Percentiles rank a stretch among this genome's conserved stretches.
Evolutionary conservation across 2,797 vertebrate species (phyloP).

Genomic region (Phoeniculus purpureus): DNA sequence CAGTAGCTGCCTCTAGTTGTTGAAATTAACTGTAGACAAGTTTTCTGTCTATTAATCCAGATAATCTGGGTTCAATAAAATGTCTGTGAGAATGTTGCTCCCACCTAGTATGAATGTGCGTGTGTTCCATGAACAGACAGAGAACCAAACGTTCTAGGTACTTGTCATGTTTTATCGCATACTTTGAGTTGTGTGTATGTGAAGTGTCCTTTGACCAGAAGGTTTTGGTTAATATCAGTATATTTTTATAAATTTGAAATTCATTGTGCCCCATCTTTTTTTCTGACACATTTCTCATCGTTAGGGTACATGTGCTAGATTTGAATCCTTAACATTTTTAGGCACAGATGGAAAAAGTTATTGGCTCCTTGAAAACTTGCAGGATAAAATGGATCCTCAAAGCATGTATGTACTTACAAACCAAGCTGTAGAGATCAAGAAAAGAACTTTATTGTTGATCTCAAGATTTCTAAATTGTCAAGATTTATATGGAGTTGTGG

Average conservation of each 20-base stretch:
- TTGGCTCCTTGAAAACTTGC: conserved; percentile 75
- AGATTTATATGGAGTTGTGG: conserved; percentile 87
- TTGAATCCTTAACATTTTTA: conserved; percentile 78
- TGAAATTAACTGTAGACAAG: conserved; percentile 73
- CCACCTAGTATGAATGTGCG: conserved; percentile 34
- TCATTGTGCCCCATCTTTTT: conserved; percentile 74
- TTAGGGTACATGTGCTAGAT: conserved; percentile 76
- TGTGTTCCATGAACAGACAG: conserved; percentile 60
- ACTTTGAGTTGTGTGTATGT: conserved; percentile 74
- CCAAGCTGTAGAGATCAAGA: conserved; percentile 86
- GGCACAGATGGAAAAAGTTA: conserved; percentile 79
- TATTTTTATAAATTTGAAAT: conserved; percentile 84
- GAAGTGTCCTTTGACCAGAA: conserved; percentile 77
- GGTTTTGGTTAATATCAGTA: conserved; percentile 79
- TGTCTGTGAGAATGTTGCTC: conserved; percentile 38
- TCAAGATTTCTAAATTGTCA: conserved; percentile 82
- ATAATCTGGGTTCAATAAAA: conserved; percentile 63
- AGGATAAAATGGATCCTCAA: conserved; percentile 74
- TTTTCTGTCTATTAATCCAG: conserved; percentile 72
- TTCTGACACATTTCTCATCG: conserved; percentile 68
- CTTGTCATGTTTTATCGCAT: conserved; percentile 69
- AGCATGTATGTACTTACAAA: conserved; percentile 80
- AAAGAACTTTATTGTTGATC: conserved; percentile 76
- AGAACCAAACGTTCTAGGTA: conserved; percentile 73
- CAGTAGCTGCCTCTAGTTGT: conserved; percentile 77